A percentile compares a stretch with the other conserved stretches of the same genome.
Evolutionary conservation across 2,113 vertebrate genomes (phyloP).

Genomic region (Oreochromis niloticus): DNA sequence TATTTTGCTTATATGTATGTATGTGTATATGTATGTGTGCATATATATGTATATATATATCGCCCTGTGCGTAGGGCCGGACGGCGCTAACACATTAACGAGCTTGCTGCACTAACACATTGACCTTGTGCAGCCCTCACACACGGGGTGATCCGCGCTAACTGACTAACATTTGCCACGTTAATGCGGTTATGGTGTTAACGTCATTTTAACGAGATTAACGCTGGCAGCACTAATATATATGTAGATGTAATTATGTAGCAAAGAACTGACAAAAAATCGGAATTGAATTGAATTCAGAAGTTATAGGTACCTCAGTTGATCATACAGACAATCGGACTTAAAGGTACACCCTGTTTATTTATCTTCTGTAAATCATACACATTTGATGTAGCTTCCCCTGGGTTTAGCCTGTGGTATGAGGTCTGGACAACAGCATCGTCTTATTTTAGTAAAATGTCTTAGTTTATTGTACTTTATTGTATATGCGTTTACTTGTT

Average conservation of each 20-base stretch:
- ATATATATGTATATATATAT: too few relatives aligned
- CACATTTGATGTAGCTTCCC: background rate
- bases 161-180: too few relatives aligned
- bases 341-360: background rate
- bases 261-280: background rate
- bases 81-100: too few relatives aligned
- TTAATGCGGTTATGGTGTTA: too few relatives aligned
- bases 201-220: too few relatives aligned
- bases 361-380: accelerated
- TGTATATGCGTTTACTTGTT: background rate
- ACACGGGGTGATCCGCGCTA: too few relatives aligned
- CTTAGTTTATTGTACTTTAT: too few relatives aligned
- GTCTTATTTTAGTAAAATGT: background rate
- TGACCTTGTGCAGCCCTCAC: background rate
- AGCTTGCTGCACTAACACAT: background rate
- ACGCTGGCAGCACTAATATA: too few relatives aligned
- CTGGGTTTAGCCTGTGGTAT: accelerated
- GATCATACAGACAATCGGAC: accelerated
- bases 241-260: background rate
- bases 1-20: too few relatives aligned
- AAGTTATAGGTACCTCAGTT: background rate
- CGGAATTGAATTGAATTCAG: background rate
- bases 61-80: too few relatives aligned
- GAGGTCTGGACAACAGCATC: accelerated
- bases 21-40: too few relatives aligned